Evolutionary conservation across 2,797 vertebrate species (phyloP), one percentile per base, ranked within the genome.

Genomic region (Amphiprion clarkii): DNA sequence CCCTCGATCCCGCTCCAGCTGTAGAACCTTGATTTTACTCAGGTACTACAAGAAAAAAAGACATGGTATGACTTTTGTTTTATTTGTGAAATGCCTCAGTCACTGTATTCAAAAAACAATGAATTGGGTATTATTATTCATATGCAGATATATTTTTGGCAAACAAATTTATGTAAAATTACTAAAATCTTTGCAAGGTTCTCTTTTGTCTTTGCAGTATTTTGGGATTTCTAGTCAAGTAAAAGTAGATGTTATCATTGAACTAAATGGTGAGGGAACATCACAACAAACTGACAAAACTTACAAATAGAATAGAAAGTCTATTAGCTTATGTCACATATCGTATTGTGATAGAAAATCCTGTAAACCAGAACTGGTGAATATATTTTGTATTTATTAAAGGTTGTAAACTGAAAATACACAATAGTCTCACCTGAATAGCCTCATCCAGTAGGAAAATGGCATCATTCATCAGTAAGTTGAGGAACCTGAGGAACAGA

Each of bases 11-110:
- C 96, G 95, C 93, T 99, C 98, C 48, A 99, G 96, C 93, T 99
- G 98, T 61, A 97, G 96, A 63, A 99, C 89, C 90, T 99, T 99
- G 86, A 99, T 99, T 94, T 99, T 99, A 92, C 98, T 99, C 84
- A 99, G 93, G 93, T 99, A 99, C 98, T 99, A 40, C 29, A 52
- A 63, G 4, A 91, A 67, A 69, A 85, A 71, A 79, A 81, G 6
- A 78, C 2, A 3, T 39, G 31, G 9, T 7, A 33, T 54, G 5
- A 54, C 16, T 51, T 25, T 51, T 39, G 42, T 8, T 67, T 25
- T 5, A 49, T n/a, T 56, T 6, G 51, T 36, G 4, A 60, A 56
- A 21, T 12, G 10, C 23, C 29, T 57, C 21, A 57, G 21, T 48
- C 13, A 55, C 21, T 53, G 12, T 25, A 16, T 27, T 36, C 8